Percentiles rank a stretch among this genome's conserved stretches.
Evolutionary conservation across 2,888 invertebrate species (phyloP).

Genomic region (Andrena fulva): DNA sequence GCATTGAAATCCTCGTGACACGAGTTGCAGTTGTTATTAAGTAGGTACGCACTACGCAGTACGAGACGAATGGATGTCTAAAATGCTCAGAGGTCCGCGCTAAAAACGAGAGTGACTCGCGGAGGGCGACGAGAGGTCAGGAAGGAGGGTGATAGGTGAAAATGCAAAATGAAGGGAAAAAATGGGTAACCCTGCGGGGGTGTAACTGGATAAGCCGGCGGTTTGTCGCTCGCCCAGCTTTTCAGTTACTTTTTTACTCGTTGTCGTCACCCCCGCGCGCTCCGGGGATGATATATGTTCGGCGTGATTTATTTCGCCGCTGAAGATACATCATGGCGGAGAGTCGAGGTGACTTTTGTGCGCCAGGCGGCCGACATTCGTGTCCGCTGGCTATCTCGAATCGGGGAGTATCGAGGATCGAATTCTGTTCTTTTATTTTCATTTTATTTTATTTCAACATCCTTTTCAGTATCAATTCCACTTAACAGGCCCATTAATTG

Average conservation of each 20-base stretch:
- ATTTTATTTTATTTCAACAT: no score
- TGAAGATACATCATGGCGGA: conserved; percentile 59
- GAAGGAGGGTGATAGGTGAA: conserved; percentile 29
- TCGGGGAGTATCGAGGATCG: background rate
- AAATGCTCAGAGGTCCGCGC: conserved; percentile 11
- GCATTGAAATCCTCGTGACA: no score
- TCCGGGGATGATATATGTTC: conserved; percentile 73
- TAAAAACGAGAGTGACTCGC: conserved; percentile 46
- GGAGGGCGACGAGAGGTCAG: conserved; percentile 43
- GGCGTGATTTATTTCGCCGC: conserved; percentile 73
- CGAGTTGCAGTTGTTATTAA: background rate
- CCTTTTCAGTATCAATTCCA: no score
- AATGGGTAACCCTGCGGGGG: conserved; percentile 66
- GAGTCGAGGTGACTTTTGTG: conserved; percentile 60
- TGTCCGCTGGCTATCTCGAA: conserved; percentile 15
- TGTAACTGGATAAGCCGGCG: conserved; percentile 78
- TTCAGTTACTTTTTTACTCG: conserved; percentile 76
- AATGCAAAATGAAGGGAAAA: conserved; percentile 61
- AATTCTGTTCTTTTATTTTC: background rate
- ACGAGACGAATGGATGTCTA: conserved; percentile 24
- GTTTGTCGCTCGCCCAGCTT: conserved; percentile 77
- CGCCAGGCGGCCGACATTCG: conserved; percentile 44
- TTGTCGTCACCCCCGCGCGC: conserved; percentile 59
- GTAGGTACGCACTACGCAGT: background rate
- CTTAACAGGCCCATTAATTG: no score